Conservation (phyloP, 2,888 invertebrate species). For the Acronicta psi region DNA sequence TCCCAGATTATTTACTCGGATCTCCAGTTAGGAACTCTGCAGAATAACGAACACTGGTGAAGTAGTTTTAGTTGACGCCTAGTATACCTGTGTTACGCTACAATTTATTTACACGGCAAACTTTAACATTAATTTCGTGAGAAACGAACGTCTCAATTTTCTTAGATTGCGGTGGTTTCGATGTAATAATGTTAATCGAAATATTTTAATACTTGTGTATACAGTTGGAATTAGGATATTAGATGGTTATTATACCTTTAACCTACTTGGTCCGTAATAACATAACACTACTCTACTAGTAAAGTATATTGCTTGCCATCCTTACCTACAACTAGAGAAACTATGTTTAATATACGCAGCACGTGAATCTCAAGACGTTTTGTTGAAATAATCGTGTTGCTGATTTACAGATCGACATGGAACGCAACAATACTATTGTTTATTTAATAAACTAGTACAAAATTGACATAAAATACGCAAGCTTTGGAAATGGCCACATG, state of each 20-base stretch:
- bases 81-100: constrained; percentile 30
- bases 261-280: no score
- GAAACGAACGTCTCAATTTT: constrained; percentile 9
- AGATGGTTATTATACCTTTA: no score
- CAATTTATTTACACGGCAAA: constrained; percentile 30
- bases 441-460: constrained; percentile 8
- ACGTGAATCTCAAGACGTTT: background rate
- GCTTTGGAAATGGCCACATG: background rate
- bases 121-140: constrained; percentile 13
- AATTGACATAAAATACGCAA: constrained; percentile 6
- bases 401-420: constrained; percentile 8
- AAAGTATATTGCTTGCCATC: background rate
- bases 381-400: background rate
- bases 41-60: constrained; percentile 25
- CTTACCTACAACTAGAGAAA: constrained; percentile 3
- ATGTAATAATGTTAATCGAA: constrained; percentile 11
- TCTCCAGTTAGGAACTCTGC: constrained; percentile 23
- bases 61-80: constrained; percentile 15
- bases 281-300: no score
- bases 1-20: constrained; percentile 42
- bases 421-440: constrained; percentile 18
- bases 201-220: constrained; percentile 10
- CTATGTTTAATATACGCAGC: background rate
- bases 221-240: constrained; percentile 1
- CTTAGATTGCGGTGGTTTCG: constrained; percentile 16